Conservation (phyloP, 2,797 vertebrate genomes). For the Triplophysa bombifrons region DNA sequence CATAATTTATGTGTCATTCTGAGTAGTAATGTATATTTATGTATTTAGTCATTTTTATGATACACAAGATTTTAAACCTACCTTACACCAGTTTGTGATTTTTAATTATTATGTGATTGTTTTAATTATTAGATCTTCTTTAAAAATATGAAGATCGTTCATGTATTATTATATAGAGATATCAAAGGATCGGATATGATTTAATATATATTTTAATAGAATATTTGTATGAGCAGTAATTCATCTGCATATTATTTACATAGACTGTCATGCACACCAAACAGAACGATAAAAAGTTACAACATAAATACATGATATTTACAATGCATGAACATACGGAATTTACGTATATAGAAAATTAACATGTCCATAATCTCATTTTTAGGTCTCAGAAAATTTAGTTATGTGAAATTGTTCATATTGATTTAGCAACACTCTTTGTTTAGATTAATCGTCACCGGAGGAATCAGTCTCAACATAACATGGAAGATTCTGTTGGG, state of each 20-base stretch:
- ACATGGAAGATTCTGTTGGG: conserved; percentile 40
- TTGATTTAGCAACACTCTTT: conserved; percentile 17
- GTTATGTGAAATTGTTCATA: background rate
- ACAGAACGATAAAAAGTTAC: too few species aligned
- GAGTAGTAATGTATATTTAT: background rate
- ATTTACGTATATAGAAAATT: background rate
- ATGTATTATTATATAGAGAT: background rate
- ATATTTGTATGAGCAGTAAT: too few species aligned
- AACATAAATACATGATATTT: background rate
- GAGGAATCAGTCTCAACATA: conserved; percentile 77
- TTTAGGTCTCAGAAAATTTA: background rate
- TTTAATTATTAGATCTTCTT: too few species aligned
- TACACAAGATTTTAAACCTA: background rate
- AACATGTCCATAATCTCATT: background rate
- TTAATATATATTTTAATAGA: too few species aligned
- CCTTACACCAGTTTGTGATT: background rate
- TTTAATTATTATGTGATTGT: background rate
- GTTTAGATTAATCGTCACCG: conserved; percentile 71
- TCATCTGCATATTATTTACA: too few species aligned
- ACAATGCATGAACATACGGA: background rate
- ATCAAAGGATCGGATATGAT: too few species aligned
- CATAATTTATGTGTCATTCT: background rate
- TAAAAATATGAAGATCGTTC: too few species aligned
- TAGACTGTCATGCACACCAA: too few species aligned
- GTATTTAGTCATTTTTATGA: background rate